Base-by-base conservation (phyloP, 2,113 vertebrate genomes). In the Jacana jacana region DNA sequence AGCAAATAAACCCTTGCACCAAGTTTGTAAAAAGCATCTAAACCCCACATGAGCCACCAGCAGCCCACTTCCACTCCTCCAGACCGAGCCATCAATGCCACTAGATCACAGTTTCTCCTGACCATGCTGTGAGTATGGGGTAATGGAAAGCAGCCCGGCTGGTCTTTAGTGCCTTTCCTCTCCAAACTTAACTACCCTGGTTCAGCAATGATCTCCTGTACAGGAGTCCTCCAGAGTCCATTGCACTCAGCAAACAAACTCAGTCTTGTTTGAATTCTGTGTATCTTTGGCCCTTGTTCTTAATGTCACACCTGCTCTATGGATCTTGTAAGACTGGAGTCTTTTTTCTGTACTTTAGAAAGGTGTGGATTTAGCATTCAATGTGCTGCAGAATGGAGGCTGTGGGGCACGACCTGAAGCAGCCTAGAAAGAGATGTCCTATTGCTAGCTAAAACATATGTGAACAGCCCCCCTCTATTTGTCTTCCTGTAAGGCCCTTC, bases 51-150 rank as follows among this genome's bases (percentile, higher is more conserved):
- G 44, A 63, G 5, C 19, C 20, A 17, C 7, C 7, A 42, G 13
- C 9, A 54, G 33, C 31, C 66, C 9, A 1, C 16, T 76, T 15
- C 10, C 3, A 11, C 8, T 78, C 13, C 40, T 81, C 23, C 33
- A 40, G 25, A 25, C 39, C 58, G 28, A 95, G 23, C 31, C 27
- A 64, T 20, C 17, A 11, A 18, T 49, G 37, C 30, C 68, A 25
- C 17, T 4, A 44, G 23, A 18, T 18, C 28, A 25, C 17, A 70
- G 13, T 30, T 81, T 54, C 49, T 66, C 39, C 12, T 4, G 18
- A 65, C 3, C 6, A 1, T 44, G 31, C 44, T 2, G 0, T 10
- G 48, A 83, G 9, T 33, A 12, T 17, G 2, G 23, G 14, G 6
- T 64, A 66, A 48, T 4, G 12, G 37, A 75, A 86, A 88, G 12